Base-by-base conservation (phyloP, 2,113 vertebrate species). In the Piprites chloris region DNA sequence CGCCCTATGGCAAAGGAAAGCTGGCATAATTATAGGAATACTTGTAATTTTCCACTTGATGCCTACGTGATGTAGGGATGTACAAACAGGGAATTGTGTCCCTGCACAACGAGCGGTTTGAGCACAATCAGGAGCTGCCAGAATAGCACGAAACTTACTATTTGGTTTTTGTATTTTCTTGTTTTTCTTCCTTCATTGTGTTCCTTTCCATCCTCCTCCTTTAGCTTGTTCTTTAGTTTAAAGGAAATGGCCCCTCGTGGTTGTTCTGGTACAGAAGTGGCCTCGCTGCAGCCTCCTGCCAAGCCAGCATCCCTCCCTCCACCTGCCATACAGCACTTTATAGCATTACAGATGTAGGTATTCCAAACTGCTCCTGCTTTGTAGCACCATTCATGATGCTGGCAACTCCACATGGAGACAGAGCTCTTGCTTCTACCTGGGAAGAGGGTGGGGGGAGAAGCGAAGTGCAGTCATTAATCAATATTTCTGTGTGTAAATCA, bases 341-440 rank as follows among this genome's bases (percentile, higher is more conserved):
- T 30, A 90, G 96, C 95, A 96, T 97, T 97, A 97, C 96, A 97
- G 96, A 97, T 97, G 96, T 96, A 96, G 96, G 95, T 85, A 97
- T 97, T 97, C 96, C 89, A n/a, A 52, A 81, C n/a, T 78, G 42
- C 91, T 94, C 16, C 93, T 90, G 92, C 39, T 94, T 85, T 52
- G 27, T 81, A 86, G 94, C 87, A 84, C 94, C 87, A 91, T 97
- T 97, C 97, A 97, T 98, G 97, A 97, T 50, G 97, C 97, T 97
- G 97, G 96, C 96, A 96, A 97, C 87, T 96, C 91, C 86, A 92
- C 33, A 7, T 14, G 88, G 56, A 65, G 89, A 87, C 85, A 85
- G 58, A 80, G 74, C 79, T 92, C 76, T 91, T 30, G 85, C 69
- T 17, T 27, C 62, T 30, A 3, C 47, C 71, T 41, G 2, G 44